Evolutionary conservation across 2,888 invertebrate species (phyloP), one percentile per base, ranked within the genome.

Genomic region (Thereva nobilitata): DNA sequence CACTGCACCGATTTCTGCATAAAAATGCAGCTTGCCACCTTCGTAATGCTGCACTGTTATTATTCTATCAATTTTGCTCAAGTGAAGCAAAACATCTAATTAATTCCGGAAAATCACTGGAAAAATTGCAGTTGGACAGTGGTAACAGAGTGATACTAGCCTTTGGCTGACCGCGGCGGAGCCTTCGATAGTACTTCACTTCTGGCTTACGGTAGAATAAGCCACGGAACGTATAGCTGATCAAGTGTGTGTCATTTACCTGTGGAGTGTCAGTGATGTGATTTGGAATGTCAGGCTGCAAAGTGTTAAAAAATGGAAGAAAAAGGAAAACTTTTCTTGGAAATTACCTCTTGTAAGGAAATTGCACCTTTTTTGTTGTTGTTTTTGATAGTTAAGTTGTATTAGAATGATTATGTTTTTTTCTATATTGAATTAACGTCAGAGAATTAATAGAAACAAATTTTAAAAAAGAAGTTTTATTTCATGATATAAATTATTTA

Each of bases 271-370:
- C 45, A 10, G 34, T 57, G 10, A 23, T 7, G 7, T 47, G 37
- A 47, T 59, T 59, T 59, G 37, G 37, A 47, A 59, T 59, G 57
- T 59, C 57, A 47, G 47, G 45, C 47, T 59, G 47, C 57, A 59
- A 59, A 59, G 47, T 59, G 34, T 45, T 59, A 44, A 59, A 59
- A 59, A 45, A 47, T 59, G 57, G 57, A 12, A 40, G 57, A 45
- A 37, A 45, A 47, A 45, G 57, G 34, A 59, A 47, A 47, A 45
- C 57, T 10, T 47, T 59, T 12, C 47, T 59, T 8, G 57, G 57
- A 35, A 59, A 47, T 47, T 47, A 41, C 12, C 41, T 59, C 47
- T 54, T 44, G 72, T 42, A 53, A 68, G 68, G 55, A 59, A 54
- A 61, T 59, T 67, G 59, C 54, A 37, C 49, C 45, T 23, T 53